Conservation (phyloP, 2,888 invertebrate genomes). For the Pemphredon lugubris region DNA sequence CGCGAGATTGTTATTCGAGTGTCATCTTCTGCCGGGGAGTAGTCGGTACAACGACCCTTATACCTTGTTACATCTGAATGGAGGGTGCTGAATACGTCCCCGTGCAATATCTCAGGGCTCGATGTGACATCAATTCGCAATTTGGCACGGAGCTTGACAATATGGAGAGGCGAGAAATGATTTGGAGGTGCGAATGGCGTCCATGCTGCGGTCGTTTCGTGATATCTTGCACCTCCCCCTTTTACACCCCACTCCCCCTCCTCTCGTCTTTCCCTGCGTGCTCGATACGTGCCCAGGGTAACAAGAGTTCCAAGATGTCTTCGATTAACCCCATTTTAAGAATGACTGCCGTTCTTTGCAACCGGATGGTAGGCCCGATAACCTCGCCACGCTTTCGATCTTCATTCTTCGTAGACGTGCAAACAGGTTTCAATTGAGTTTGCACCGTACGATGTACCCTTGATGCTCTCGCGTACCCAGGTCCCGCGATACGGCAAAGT, state of each 20-base stretch:
- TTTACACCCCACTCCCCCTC: slow-evolving; percentile 1
- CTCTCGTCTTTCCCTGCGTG: slow-evolving; percentile 9
- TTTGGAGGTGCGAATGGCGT: slow-evolving; percentile 48
- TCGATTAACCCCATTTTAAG: slow-evolving; percentile 68
- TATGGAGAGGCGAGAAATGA: slow-evolving; percentile 56
- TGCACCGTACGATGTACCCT: slow-evolving; percentile 29
- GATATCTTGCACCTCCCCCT: slow-evolving; percentile 48
- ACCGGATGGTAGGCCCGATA: slow-evolving; percentile 52
- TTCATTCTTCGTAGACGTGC: slow-evolving; percentile 49
- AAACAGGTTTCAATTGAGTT: slow-evolving; percentile 53
- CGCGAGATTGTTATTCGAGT: slow-evolving; percentile 39
- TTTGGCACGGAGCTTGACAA: slow-evolving; percentile 61
- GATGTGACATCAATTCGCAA: slow-evolving; percentile 64
- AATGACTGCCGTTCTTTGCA: slow-evolving; percentile 58
- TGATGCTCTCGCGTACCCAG: slow-evolving; percentile 11
- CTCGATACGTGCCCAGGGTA: slow-evolving; percentile 59
- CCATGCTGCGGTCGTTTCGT: slow-evolving; percentile 49
- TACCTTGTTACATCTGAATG: slow-evolving; percentile 29
- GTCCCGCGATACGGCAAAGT: no score
- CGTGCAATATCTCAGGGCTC: slow-evolving; percentile 41
- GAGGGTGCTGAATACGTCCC: slow-evolving; percentile 17
- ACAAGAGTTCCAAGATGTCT: slow-evolving; percentile 59
- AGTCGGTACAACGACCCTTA: slow-evolving; percentile 24
- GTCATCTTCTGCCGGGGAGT: slow-evolving; percentile 11
- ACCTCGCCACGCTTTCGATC: slow-evolving; percentile 57